Evolutionary conservation across 2,888 invertebrate species (phyloP).

Genomic region (Pollenia angustigena): DNA sequence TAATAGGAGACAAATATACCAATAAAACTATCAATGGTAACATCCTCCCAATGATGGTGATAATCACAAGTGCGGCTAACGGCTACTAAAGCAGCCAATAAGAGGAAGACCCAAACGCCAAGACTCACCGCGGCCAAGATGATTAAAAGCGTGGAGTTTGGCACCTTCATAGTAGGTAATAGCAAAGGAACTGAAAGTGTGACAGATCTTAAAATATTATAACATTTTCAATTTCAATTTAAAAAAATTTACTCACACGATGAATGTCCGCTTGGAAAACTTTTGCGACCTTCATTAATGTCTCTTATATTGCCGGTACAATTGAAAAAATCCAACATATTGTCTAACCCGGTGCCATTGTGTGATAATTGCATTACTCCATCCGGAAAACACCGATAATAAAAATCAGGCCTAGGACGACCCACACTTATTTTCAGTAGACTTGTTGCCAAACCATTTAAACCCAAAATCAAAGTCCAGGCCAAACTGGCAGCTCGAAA

Average conservation of each 20-base stretch:
- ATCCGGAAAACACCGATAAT: slow-evolving; percentile 93
- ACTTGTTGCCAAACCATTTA: slow-evolving; percentile 87
- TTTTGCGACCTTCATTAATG: slow-evolving; percentile 92
- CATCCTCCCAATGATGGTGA: slow-evolving; percentile 96
- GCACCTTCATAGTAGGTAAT: slow-evolving; percentile 89
- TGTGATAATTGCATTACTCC: slow-evolving; percentile 85
- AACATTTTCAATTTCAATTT: not conserved
- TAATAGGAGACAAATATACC: slow-evolving; percentile 88
- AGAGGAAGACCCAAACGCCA: slow-evolving; percentile 87
- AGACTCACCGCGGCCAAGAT: slow-evolving; percentile 87
- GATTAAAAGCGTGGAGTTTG: slow-evolving; percentile 88
- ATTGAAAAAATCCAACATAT: slow-evolving; percentile 78
- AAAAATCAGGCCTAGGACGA: slow-evolving; percentile 94
- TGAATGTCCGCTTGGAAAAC: slow-evolving; percentile 95
- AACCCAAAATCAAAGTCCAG: slow-evolving; percentile 87
- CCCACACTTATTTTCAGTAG: slow-evolving; percentile 83
- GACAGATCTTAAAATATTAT: slow-evolving; percentile 31
- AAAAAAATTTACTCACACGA: slow-evolving; percentile 87
- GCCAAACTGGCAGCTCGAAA: slow-evolving; percentile 87
- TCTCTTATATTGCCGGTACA: slow-evolving; percentile 89
- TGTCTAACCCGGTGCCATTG: slow-evolving; percentile 63
- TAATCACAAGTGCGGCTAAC: slow-evolving; percentile 94
- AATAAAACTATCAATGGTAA: slow-evolving; percentile 89
- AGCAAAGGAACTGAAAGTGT: slow-evolving; percentile 89
- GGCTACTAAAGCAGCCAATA: slow-evolving; percentile 87